phyloP scores from a whole-genome alignment of 2,888 invertebrate genomes.

The Nomada hirtipes region DNA sequence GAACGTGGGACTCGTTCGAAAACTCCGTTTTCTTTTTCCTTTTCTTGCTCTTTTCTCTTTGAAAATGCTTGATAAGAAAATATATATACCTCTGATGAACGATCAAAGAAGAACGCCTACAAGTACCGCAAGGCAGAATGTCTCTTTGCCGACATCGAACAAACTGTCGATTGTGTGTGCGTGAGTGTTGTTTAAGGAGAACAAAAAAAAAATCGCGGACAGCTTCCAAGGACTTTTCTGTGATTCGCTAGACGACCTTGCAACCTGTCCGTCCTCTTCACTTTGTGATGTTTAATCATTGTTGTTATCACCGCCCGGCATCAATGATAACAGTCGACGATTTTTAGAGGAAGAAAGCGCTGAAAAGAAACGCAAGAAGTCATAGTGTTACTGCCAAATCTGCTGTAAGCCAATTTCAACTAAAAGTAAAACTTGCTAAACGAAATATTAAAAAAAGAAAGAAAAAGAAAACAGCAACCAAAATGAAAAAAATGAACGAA shows the following conservation, averaged over 20 bases:
- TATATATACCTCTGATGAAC: slow-evolving; percentile 18
- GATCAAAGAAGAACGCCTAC: slow-evolving; percentile 46
- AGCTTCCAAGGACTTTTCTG: slow-evolving; percentile 65
- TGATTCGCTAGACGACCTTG: slow-evolving; percentile 60
- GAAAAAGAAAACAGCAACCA: not conserved
- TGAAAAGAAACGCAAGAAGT: slow-evolving; percentile 28
- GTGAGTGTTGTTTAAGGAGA: slow-evolving; percentile 53
- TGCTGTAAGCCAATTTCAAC: slow-evolving; percentile 25
- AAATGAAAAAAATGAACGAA: not conserved
- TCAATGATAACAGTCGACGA: slow-evolving; percentile 3
- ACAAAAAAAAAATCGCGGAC: slow-evolving; percentile 65
- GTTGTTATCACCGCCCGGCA: slow-evolving; percentile 5
- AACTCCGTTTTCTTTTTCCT: not conserved
- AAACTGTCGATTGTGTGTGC: slow-evolving; percentile 44
- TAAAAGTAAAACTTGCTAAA: slow-evolving; percentile 13
- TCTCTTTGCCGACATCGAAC: slow-evolving; percentile 32
- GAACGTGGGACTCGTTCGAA: slow-evolving; percentile 1
- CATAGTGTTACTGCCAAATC: slow-evolving; percentile 23
- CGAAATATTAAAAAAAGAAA: not conserved
- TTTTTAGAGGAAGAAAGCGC: slow-evolving; percentile 10
- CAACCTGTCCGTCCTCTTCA: slow-evolving; percentile 67
- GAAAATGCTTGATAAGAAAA: slow-evolving; percentile 1
- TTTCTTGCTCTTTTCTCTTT: not conserved
- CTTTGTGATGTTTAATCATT: slow-evolving; percentile 31
- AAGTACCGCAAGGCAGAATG: slow-evolving; percentile 49